Percentiles rank a stretch among this genome's conserved stretches.
phyloP scores from a whole-genome alignment of 2,888 invertebrate species.

The Notocelia uddmanniana region DNA sequence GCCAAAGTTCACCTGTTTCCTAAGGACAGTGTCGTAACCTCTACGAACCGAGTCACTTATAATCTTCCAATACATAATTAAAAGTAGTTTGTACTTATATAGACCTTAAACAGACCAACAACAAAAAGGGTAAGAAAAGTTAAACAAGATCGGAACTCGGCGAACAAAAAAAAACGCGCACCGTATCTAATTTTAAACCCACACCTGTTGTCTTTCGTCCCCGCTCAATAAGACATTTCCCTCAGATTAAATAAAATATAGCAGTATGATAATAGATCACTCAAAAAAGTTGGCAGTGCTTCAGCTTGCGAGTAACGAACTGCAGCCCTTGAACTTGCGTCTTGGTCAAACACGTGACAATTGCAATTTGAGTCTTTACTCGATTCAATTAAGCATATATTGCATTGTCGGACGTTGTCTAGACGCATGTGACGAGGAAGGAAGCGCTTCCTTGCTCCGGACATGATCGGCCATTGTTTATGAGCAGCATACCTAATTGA shows the following conservation, averaged over 20 bases:
- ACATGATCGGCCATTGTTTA: slow-evolving; percentile 35
- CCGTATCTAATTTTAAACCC: slow-evolving; percentile 9
- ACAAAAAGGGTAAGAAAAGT: neutral
- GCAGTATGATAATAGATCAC: slow-evolving; percentile 41
- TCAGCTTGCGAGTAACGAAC: slow-evolving; percentile 39
- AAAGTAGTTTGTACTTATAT: neutral
- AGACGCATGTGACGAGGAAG: slow-evolving; percentile 20
- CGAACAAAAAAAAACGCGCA: neutral
- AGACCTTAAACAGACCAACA: neutral
- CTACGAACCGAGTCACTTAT: too few species aligned
- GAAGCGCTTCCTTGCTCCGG: slow-evolving; percentile 35
- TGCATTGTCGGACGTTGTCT: slow-evolving; percentile 5
- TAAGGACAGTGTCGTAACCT: too few species aligned
- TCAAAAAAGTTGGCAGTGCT: slow-evolving; percentile 43
- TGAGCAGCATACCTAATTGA: slow-evolving; percentile 37
- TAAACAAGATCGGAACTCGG: neutral
- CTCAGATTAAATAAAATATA: slow-evolving; percentile 38
- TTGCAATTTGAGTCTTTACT: neutral
- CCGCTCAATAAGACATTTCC: slow-evolving; percentile 25
- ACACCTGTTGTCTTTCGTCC: slow-evolving; percentile 23
- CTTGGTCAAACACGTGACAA: slow-evolving; percentile 16
- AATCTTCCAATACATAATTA: too few species aligned
- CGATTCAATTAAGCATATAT: neutral
- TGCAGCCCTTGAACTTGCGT: slow-evolving; percentile 45
- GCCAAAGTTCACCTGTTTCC: too few species aligned